phyloP scores from a whole-genome alignment of 2,113 vertebrate genomes.

The Plecotus auritus region DNA sequence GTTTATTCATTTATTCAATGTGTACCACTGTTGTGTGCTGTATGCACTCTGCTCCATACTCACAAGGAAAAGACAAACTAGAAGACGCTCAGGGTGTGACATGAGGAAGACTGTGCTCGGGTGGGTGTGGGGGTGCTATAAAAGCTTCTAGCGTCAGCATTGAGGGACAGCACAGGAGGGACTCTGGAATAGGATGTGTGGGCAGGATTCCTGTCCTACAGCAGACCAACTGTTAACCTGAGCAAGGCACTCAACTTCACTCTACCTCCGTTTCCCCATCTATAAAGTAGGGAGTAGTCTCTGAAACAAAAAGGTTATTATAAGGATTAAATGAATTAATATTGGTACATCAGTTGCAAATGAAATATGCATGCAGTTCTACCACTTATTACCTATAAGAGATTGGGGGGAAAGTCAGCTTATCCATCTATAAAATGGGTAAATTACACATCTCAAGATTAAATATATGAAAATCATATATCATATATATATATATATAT shows the following conservation, averaged over 20 bases:
- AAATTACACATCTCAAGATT: background rate
- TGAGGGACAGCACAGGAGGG: fast-evolving
- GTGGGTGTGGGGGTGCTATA: fast-evolving
- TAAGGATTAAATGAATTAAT: background rate
- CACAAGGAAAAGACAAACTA: background rate
- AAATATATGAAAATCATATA: background rate
- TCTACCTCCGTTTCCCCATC: background rate
- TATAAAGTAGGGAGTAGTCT: background rate
- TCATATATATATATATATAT: too few species aligned
- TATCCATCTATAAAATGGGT: background rate
- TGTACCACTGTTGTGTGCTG: background rate
- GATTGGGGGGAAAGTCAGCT: background rate
- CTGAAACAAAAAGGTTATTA: background rate
- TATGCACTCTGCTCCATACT: too few species aligned
- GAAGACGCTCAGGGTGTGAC: background rate
- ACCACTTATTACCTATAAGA: background rate
- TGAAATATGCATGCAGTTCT: background rate
- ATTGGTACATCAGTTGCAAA: background rate
- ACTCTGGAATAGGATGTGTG: background rate
- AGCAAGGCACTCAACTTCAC: background rate
- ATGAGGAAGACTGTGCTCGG: fast-evolving
- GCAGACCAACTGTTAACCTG: background rate
- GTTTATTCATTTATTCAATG: background rate
- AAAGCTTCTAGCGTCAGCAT: too few species aligned
- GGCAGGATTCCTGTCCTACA: fast-evolving